A percentile compares a stretch with the other conserved stretches of the same genome.
Evolutionary conservation across 2,888 invertebrate species (phyloP).

Genomic region (Tiphia femorata): DNA sequence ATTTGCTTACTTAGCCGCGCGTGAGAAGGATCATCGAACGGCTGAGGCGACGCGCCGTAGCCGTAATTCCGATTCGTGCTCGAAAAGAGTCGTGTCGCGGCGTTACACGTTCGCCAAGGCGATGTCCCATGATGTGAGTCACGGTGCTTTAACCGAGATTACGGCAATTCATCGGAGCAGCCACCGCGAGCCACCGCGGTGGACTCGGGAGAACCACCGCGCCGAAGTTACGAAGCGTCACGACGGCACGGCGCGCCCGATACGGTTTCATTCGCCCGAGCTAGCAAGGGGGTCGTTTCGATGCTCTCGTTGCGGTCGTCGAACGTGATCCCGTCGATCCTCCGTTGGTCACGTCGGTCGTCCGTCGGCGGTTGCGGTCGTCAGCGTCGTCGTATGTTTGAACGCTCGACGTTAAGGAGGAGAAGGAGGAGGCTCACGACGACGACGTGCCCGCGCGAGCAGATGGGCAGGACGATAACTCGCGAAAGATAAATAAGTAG

Average conservation of each 20-base stretch:
- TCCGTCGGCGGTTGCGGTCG: too few relatives aligned
- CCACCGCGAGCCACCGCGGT: too few relatives aligned
- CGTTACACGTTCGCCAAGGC: slow-evolving; percentile 24
- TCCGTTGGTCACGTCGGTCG: too few relatives aligned
- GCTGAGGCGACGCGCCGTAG: too few relatives aligned
- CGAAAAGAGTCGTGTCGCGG: slow-evolving; percentile 8
- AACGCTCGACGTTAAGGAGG: not conserved
- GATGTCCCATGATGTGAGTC: slow-evolving; percentile 37
- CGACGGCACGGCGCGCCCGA: not conserved
- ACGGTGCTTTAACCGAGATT: slow-evolving; percentile 39
- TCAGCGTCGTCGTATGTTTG: not conserved
- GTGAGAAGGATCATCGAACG: too few relatives aligned
- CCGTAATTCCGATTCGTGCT: not conserved
- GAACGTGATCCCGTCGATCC: too few relatives aligned
- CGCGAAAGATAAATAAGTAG: slow-evolving; percentile 34
- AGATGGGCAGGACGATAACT: slow-evolving; percentile 25
- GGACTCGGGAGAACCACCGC: too few relatives aligned
- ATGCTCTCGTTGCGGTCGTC: not conserved
- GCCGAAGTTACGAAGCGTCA: slow-evolving; percentile 20
- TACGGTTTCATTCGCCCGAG: slow-evolving; percentile 22
- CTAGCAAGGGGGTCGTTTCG: slow-evolving; percentile 1
- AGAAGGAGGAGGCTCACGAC: not conserved
- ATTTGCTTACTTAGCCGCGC: too few relatives aligned
- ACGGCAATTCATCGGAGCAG: slow-evolving; percentile 38
- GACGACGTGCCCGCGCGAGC: not conserved